A percentile compares a stretch with the other conserved stretches of the same genome.
Evolutionary conservation across 2,113 vertebrate genomes (phyloP).

Genomic region (Gymnorhina tibicen): DNA sequence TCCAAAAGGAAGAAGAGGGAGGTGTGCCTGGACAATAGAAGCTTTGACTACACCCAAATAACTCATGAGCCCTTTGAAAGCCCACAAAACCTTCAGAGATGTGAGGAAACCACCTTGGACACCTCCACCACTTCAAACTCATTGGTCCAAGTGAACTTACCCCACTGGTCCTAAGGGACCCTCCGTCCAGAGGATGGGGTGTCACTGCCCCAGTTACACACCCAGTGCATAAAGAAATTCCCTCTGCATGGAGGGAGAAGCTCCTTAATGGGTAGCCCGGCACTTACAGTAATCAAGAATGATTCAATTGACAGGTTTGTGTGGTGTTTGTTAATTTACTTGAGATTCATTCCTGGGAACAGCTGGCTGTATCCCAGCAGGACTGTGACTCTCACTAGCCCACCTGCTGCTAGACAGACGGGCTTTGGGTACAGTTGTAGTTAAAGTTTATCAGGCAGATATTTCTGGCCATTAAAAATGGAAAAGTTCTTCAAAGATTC

Average conservation of each 20-base stretch:
- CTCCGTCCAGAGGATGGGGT: neutral
- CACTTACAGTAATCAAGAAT: conserved; percentile 67
- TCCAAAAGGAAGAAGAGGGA: neutral
- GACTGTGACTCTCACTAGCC: conserved; percentile 66
- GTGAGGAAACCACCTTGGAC: neutral
- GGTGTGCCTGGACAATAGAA: neutral
- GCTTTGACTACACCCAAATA: neutral
- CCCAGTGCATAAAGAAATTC: neutral
- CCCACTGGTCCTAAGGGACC: neutral
- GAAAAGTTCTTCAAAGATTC: conserved; percentile 53
- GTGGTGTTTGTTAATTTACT: conserved; percentile 77
- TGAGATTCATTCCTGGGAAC: conserved; percentile 72
- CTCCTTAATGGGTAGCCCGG: neutral
- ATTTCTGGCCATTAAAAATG: conserved; percentile 66
- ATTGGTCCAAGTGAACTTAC: neutral
- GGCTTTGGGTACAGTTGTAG: conserved; percentile 55
- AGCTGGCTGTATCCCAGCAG: conserved; percentile 75
- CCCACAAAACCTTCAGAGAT: neutral
- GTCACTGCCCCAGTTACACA: neutral
- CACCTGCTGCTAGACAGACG: conserved; percentile 73
- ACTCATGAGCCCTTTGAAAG: neutral
- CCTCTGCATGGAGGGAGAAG: neutral
- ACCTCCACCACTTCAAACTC: neutral
- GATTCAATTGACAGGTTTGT: conserved; percentile 74
- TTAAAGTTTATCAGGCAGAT: conserved; percentile 67